Percentiles rank a stretch among this genome's conserved stretches.
These are phyloP conservation scores for Deilephila porcellus DNA, from an alignment of 2,888 invertebrate genomes.

Conservation along the genomic window DNA sequence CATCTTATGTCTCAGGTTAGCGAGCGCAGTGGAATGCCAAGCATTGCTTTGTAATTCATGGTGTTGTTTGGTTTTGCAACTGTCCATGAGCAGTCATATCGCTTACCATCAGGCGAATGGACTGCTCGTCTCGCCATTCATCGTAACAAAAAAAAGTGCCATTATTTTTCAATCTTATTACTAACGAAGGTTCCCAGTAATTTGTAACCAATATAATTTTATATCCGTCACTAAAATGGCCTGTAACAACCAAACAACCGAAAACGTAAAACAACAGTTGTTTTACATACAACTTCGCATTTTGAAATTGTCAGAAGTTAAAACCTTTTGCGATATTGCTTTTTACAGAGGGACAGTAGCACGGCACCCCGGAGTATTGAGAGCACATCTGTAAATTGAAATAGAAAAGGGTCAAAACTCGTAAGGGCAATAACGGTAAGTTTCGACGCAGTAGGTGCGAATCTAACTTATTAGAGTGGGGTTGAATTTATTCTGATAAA, in stretches of 20 bases:
- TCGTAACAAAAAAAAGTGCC: too few relatives aligned
- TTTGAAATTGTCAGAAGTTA: conserved; percentile 51
- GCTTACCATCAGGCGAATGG: too few relatives aligned
- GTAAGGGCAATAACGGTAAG: conserved; percentile 67
- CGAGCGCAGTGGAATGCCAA: too few relatives aligned
- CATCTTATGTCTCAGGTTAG: too few relatives aligned
- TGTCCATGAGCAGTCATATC: too few relatives aligned
- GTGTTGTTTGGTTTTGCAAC: too few relatives aligned
- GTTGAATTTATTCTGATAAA: not conserved
- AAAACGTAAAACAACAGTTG: conserved; percentile 1
- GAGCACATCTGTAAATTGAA: conserved; percentile 76
- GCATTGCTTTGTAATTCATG: too few relatives aligned
- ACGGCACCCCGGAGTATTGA: conserved; percentile 63
- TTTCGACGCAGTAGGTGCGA: conserved; percentile 55
- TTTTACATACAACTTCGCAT: conserved; percentile 31
- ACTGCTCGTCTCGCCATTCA: too few relatives aligned
- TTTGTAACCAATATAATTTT: not conserved
- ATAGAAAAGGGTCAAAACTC: conserved; percentile 73
- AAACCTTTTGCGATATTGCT: conserved; percentile 62
- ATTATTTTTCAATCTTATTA: too few relatives aligned
- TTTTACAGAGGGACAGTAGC: conserved; percentile 59
- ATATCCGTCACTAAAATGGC: not conserved
- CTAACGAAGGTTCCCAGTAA: too few relatives aligned
- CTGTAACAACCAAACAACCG: not conserved
- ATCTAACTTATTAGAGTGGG: conserved; percentile 41